Conservation (phyloP, 2,113 vertebrate genomes). For the Ifrita kowaldi region DNA sequence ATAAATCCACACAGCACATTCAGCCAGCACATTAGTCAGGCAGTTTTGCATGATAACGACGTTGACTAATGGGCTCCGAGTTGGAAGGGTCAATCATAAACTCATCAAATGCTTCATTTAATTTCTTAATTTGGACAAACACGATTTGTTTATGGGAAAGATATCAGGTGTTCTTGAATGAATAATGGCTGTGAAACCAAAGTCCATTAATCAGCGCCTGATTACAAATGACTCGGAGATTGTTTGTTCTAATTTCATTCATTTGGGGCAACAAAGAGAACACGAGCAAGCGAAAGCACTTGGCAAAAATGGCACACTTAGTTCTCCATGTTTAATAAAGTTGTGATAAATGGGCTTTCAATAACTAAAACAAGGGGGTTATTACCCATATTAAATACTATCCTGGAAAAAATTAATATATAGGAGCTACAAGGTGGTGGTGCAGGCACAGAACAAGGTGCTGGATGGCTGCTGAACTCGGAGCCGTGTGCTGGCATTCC, state of each 20-base stretch:
- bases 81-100: slow-evolving; percentile 99
- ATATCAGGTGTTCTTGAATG: slow-evolving; percentile 99
- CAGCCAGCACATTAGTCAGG: slow-evolving; percentile 94
- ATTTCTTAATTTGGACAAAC: slow-evolving; percentile 99
- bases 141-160: slow-evolving; percentile 99
- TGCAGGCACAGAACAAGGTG: not conserved
- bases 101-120: slow-evolving; percentile 99
- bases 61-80: slow-evolving; percentile 89
- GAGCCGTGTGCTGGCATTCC: not conserved
- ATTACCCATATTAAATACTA: slow-evolving; percentile 77
- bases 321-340: slow-evolving; percentile 88
- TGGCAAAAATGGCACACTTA: slow-evolving; percentile 86
- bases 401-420: not conserved
- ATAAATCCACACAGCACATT: slow-evolving; percentile 84
- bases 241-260: slow-evolving; percentile 99
- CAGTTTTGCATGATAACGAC: slow-evolving; percentile 80
- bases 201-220: slow-evolving; percentile 99
- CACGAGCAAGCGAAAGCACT: slow-evolving; percentile 84
- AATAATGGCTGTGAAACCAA: slow-evolving; percentile 92
- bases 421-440: not conserved
- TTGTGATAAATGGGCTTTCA: slow-evolving; percentile 89
- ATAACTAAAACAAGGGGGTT: slow-evolving; percentile 86
- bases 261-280: slow-evolving; percentile 99
- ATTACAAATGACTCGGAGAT: slow-evolving; percentile 95
- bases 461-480: not conserved